Base-by-base conservation (phyloP, 2,888 invertebrate genomes). In the Coelinius sp. region DNA sequence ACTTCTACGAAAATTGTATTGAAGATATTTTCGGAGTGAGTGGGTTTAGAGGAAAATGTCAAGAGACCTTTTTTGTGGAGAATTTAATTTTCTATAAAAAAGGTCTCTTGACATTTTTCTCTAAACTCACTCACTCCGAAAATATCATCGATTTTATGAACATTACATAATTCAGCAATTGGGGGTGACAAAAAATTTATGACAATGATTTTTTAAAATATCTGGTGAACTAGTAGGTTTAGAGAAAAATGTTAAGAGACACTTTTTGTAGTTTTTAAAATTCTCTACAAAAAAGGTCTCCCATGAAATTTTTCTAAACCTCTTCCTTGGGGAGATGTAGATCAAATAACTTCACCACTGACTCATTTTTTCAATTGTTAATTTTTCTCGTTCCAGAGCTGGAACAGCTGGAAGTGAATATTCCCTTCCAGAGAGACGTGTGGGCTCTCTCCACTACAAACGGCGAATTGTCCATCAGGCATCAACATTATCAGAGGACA, bases 351-450 rank as follows among this genome's bases (percentile, higher is more conserved):
- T 38, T 20, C 7, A 20, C 7, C 35, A 25, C 4, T 7, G 14
- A 31, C 5, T 27, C 10, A 41, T 68, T 64, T 38, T 6, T 65
- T 22, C 6, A 46, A 25, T 59, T 65, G 20, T 14, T 8, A 31
- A 6, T 46, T 8, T 49, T 69, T 49, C 27, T 44, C 20, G 76
- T 78, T 82, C 64, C 71, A 90, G 90, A 76, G 88, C 89, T 76
- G 90, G 91, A 70, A 91, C 91, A 67, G 85, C 90, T 74, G 90
- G 89, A 44, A 89, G 89, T 77, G 90, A 90, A 68, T 88, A 88
- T 82, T 88, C 88, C 63, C 84, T 87, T 80, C 80, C 87, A 82
- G 91, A 89, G 84, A 88, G 86, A 83, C 89, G 86, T 84, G 89
- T 87, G 73, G 85, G 88, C 41, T 88, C 88, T 14, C 74, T 88